Base-by-base conservation (phyloP, 2,113 vertebrate species). In the Barnardius zonarius region DNA sequence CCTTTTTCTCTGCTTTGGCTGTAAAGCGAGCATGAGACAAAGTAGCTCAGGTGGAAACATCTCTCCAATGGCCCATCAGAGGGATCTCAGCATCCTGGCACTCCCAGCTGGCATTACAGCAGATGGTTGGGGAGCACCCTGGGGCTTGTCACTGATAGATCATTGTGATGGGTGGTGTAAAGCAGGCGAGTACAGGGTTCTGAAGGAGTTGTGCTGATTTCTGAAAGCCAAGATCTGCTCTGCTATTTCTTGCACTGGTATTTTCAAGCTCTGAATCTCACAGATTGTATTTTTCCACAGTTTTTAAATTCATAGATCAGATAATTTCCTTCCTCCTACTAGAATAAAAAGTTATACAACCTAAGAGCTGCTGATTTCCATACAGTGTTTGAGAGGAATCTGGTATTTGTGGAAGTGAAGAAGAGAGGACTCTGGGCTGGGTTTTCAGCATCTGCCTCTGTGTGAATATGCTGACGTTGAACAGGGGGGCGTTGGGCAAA, bases 321-420 rank as follows among this genome's bases (percentile, higher is more conserved):
- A 93, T 93, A 80, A 90, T 87, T 95, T 80, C 91, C 62, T 70
- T 61, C 83, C 91, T 93, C 87, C 87, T 80, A 75, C 93, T 62
- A 74, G 74, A 75, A 90, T 83, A 43, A 83, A 20, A 87, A 90
- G 83, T 87, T 86, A 90, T 0, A 87, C 83, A 83, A 80, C 78
- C 62, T 1, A 19, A 75, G 83, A 87, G 78, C 67, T 66, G 78
- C 79, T 76, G 57, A 84, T 83, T 90, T 91, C 87, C 79, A 61
- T 72, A 43, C 64, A 72, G 69, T 28, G 74, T 62, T 88, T 49
- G 17, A 43, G 66, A 80, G 57, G 78, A 88, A 84, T 79, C 67
- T 92, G 86, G 63, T 70, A 14, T 59, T 57, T 49, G 57, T 52
- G 87, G 51, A 90, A 67, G 80, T 46, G 64, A 55, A 86, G 90